A percentile compares a stretch with the other conserved stretches of the same genome.
Conservation (phyloP, 2,888 invertebrate genomes). For the Lasioglossum leucozonium region DNA sequence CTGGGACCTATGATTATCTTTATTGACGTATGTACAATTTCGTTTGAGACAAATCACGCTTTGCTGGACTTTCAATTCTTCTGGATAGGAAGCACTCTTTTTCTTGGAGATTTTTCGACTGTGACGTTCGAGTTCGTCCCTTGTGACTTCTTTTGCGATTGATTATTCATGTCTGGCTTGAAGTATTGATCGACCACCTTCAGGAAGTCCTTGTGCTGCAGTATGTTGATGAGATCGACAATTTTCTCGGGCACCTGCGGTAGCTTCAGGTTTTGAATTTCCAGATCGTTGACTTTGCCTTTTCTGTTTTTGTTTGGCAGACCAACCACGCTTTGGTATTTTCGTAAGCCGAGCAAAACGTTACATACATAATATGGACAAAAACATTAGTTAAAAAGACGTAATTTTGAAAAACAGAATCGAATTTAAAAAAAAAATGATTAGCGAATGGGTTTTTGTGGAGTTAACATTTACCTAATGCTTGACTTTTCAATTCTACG, state of each 20-base stretch:
- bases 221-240: slow-evolving; percentile 20
- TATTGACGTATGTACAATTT: neutral
- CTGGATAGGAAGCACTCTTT: neutral
- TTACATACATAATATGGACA: neutral
- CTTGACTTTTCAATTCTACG: neutral
- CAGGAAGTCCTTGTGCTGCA: slow-evolving; percentile 35
- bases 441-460: neutral
- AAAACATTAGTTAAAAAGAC: neutral
- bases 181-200: slow-evolving; percentile 26
- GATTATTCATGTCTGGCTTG: neutral
- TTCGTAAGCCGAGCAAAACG: neutral
- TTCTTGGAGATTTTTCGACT: neutral
- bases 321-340: neutral
- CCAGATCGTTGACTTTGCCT: neutral
- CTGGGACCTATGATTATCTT: neutral
- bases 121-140: neutral
- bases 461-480: neutral
- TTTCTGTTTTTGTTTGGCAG: neutral
- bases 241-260: slow-evolving; percentile 19
- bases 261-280: neutral
- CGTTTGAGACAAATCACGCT: neutral
- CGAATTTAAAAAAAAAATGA: no score
- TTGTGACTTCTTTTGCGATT: neutral
- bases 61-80: neutral
- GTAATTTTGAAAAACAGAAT: neutral